Evolutionary conservation across 1,140 invertebrate species (phyloP), one percentile per base, ranked within the genome.

Genomic region (Drosophila saltans): DNA sequence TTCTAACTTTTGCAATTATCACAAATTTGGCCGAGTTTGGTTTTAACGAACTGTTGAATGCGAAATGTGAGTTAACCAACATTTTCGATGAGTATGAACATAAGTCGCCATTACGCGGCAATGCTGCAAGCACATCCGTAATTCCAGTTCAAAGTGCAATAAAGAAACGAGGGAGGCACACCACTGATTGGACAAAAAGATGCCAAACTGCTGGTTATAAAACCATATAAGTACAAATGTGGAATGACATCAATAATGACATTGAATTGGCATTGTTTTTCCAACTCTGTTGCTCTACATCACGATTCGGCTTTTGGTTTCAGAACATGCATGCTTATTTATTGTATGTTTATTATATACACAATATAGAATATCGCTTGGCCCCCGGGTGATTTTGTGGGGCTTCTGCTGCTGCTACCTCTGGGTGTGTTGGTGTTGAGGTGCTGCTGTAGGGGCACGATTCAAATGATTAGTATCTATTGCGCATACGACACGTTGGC

Each of bases 221-320:
- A 85, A 75, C 71, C 81, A 72, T 75, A 69, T 63, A 67, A 75
- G 75, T 71, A 68, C 66, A 75, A 78, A 78, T 40, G 75, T 61
- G 69, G 74, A 80, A 81, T 89, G 84, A 89, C 84, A 89, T 89
- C 84, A 89, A 89, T 81, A 74, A 84, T 89, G 84, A 84, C 84
- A 90, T 90, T 89, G 84, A 89, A 89, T 88, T 78, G 69, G 65
- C 58, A 41, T 16, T 66, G 52, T 39, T 57, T 59, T 28, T n/a
- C 67, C 55, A 30, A 1, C 10, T 16, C 45, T 16, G n/a, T 1
- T 48, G 7, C 24, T 36, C 33, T 30, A 30, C 26, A 56, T 57
- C 30, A 7, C 30, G 4, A 9, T 30, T 36, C 7, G 16, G 33
- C 36, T 41, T 43, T 52, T 58, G 75, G 21, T 43, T 67, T 74